Evolutionary conservation across 1,140 invertebrate genomes (phyloP).

Genomic region (Bombus confusus): DNA sequence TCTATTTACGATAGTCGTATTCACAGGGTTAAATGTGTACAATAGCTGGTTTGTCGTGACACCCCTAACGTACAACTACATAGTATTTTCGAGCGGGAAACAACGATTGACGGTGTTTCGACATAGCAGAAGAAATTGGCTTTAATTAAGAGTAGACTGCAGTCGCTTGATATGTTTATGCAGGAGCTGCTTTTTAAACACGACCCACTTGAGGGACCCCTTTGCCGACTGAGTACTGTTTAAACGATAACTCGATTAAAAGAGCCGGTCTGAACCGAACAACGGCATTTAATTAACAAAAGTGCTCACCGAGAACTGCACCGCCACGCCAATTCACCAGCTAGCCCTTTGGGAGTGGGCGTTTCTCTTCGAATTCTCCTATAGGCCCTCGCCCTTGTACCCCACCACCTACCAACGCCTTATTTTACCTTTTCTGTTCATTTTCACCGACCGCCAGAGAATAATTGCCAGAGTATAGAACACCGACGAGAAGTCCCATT

Average conservation of each 20-base stretch:
- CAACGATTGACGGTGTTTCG: neutral
- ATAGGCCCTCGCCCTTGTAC: neutral
- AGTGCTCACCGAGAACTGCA: constrained; percentile 76
- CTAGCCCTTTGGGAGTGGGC: constrained; percentile 15
- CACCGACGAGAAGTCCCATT: constrained; percentile 38
- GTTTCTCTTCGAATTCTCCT: constrained; percentile 51
- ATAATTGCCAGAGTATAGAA: constrained; percentile 66
- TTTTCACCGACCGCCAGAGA: constrained; percentile 47
- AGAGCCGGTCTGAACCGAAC: constrained; percentile 76
- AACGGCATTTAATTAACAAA: constrained; percentile 81
- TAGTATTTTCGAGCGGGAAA: neutral
- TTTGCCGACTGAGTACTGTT: constrained; percentile 72
- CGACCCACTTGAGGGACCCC: constrained; percentile 68
- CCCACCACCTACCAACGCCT: neutral
- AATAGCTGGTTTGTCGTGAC: neutral
- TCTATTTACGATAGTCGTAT: neutral
- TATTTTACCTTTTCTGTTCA: constrained; percentile 36
- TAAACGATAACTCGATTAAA: constrained; percentile 81
- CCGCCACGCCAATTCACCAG: constrained; percentile 37
- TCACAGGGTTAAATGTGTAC: neutral
- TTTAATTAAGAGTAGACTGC: constrained; percentile 74
- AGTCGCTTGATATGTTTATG: constrained; percentile 76
- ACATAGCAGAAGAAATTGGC: constrained; percentile 63
- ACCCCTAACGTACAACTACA: neutral
- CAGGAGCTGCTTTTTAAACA: constrained; percentile 69